phyloP scores from a whole-genome alignment of 2,797 vertebrate genomes.

The Cephalopachus bancanus region DNA sequence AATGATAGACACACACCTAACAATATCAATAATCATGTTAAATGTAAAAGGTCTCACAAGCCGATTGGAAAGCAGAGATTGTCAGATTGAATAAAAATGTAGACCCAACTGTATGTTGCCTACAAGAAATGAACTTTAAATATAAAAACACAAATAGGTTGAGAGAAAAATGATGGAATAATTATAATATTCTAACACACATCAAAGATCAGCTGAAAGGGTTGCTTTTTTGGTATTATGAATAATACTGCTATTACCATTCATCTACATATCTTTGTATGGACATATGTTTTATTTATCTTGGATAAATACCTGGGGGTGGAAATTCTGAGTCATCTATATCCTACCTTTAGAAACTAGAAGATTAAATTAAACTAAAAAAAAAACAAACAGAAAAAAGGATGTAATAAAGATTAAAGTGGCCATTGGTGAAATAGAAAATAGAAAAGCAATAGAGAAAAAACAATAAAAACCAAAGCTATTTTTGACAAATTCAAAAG shows the following conservation, averaged over 20 bases:
- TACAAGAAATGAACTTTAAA: not conserved
- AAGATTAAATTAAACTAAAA: not conserved
- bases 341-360: not conserved
- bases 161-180: not conserved
- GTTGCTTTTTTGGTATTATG: not conserved
- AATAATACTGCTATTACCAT: not conserved
- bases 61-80: not conserved
- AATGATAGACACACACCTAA: not conserved
- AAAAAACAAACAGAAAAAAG: not conserved
- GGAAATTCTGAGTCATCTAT: not conserved
- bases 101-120: not conserved
- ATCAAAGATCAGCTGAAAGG: not conserved
- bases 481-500: not conserved
- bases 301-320: not conserved
- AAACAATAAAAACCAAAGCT: not conserved
- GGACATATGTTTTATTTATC: not conserved
- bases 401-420: not conserved
- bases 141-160: not conserved
- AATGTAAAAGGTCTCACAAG: not conserved
- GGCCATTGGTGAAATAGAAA: not conserved
- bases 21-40: not conserved
- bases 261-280: not conserved
- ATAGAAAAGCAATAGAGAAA: not conserved
- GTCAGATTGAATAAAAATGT: not conserved
- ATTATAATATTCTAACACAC: not conserved